Evolutionary conservation across 2,113 vertebrate species (phyloP).

Genomic region (Apodemus sylvaticus): DNA sequence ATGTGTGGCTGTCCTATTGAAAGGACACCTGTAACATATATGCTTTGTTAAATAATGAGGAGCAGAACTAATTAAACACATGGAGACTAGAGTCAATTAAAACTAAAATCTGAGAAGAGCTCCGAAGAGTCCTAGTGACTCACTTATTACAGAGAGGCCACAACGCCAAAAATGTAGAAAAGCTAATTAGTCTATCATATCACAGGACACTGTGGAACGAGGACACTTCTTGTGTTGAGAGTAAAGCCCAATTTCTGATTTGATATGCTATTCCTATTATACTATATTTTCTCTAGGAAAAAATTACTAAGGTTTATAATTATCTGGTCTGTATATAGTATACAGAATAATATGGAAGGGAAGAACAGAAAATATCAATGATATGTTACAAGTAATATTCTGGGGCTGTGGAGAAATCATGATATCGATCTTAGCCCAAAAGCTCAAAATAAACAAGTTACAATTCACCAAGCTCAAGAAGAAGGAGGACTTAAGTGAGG

Average conservation of each 20-base stretch:
- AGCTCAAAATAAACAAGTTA: too few species aligned
- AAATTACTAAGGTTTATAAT: neutral
- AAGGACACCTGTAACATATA: neutral
- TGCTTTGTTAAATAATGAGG: slow-evolving; percentile 1
- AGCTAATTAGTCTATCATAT: neutral
- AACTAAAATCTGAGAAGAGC: neutral
- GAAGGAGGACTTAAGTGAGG: too few species aligned
- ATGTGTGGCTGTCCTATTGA: neutral
- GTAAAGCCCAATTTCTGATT: neutral
- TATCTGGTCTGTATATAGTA: neutral
- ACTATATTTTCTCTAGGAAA: neutral
- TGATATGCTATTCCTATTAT: neutral
- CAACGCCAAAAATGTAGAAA: neutral
- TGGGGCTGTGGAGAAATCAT: neutral
- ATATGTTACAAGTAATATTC: neutral
- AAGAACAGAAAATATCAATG: neutral
- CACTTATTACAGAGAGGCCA: neutral
- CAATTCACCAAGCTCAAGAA: too few species aligned
- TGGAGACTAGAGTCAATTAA: neutral
- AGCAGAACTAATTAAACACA: neutral
- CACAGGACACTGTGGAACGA: neutral
- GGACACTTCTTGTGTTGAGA: neutral
- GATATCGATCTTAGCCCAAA: neutral
- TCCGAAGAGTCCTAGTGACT: neutral
- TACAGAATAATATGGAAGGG: neutral